Conservation (phyloP, 35 echinoderm and acorn worm species). For the Ophioderma brevispina region DNA sequence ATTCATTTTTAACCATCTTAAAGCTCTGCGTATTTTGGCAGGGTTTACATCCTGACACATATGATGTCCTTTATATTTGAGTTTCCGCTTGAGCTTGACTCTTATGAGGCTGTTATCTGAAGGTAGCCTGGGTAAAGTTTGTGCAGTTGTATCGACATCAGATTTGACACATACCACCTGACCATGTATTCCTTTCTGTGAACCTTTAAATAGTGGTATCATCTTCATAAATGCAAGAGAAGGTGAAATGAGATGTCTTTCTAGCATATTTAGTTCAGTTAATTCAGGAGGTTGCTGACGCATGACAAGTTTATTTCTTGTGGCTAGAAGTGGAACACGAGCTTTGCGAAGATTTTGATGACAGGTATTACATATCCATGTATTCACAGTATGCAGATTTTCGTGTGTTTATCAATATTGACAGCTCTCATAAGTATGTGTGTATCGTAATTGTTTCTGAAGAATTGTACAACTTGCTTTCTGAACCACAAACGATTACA, state of each 20-base stretch:
- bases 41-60: no score
- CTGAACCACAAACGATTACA: neutral
- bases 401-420: neutral
- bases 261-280: slow-evolving; percentile 25
- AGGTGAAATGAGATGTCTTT: slow-evolving; percentile 47
- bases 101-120: slow-evolving; percentile 49
- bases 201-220: slow-evolving; percentile 24
- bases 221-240: slow-evolving; percentile 66
- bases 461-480: neutral
- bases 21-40: slow-evolving; percentile 36
- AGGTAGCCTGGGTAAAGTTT: slow-evolving; percentile 28
- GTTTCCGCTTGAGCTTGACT: slow-evolving; percentile 66
- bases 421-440: neutral
- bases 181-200: slow-evolving; percentile 59
- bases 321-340: slow-evolving; percentile 21
- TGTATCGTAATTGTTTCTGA: neutral
- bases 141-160: slow-evolving; percentile 30
- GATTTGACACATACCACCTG: slow-evolving; percentile 67
- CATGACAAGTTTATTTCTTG: slow-evolving; percentile 37
- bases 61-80: slow-evolving; percentile 71
- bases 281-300: slow-evolving; percentile 17
- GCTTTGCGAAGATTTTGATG: slow-evolving; percentile 22
- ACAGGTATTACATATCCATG: slow-evolving; percentile 29
- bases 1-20: slow-evolving; percentile 50
- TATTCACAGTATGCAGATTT: neutral